Evolutionary conservation across 2,888 invertebrate genomes (phyloP).

Genomic region (Dorcus parallelipipedus): DNA sequence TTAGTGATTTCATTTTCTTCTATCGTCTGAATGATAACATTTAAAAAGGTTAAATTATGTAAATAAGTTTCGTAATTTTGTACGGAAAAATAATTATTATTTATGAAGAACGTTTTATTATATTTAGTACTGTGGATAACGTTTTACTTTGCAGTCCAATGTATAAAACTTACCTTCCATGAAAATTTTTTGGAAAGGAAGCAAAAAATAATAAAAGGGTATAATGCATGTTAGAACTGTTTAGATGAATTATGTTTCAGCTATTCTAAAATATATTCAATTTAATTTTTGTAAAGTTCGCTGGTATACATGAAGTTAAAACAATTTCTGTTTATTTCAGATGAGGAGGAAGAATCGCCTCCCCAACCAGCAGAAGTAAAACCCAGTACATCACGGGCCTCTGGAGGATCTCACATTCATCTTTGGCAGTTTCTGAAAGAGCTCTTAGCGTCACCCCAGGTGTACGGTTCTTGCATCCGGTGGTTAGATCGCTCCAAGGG

Average conservation of each 20-base stretch:
- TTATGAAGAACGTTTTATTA: too few species aligned
- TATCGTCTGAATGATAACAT: not conserved
- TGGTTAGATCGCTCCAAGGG: constrained; percentile 95
- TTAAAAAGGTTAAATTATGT: too few species aligned
- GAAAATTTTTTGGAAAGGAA: too few species aligned
- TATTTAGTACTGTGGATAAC: too few species aligned
- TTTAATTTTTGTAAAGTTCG: too few species aligned
- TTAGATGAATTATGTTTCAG: too few species aligned
- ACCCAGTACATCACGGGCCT: constrained; percentile 34
- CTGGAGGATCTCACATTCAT: constrained; percentile 83
- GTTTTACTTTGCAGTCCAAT: too few species aligned
- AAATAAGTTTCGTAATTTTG: not conserved
- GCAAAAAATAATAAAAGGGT: too few species aligned
- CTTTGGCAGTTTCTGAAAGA: constrained; percentile 99
- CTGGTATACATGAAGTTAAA: not conserved
- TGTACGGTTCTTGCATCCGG: constrained; percentile 91
- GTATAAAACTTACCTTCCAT: too few species aligned
- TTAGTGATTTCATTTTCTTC: not conserved
- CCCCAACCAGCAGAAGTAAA: constrained; percentile 28
- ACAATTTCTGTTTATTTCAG: constrained; percentile 39
- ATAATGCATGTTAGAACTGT: too few species aligned
- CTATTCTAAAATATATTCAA: too few species aligned
- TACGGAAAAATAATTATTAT: not conserved
- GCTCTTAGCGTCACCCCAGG: constrained; percentile 81
- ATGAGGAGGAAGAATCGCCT: constrained; percentile 50